phyloP scores from a whole-genome alignment of 2,797 vertebrate genomes.

The Helicolenus hilgendorfi region DNA sequence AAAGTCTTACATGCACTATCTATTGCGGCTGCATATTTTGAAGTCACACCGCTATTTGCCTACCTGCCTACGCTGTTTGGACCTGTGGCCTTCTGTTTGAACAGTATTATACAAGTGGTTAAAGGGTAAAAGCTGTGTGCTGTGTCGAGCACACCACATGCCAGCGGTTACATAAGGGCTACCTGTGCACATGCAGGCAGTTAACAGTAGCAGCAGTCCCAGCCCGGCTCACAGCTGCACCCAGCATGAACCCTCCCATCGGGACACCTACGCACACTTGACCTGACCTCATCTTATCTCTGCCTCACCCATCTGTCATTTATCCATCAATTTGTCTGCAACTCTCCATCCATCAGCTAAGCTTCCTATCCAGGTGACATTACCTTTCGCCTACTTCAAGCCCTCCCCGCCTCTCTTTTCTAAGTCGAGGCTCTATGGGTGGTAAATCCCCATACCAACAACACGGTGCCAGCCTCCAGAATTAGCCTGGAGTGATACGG shows the following conservation, averaged over 20 bases:
- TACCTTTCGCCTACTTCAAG: constrained; percentile 28
- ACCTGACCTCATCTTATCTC: neutral
- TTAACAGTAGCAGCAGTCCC: constrained; percentile 10
- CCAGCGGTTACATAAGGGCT: constrained; percentile 71
- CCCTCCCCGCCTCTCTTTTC: neutral
- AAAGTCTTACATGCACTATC: neutral
- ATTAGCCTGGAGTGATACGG: constrained; percentile 57
- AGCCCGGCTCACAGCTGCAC: constrained; percentile 15
- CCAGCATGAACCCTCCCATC: constrained; percentile 16
- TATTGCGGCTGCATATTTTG: neutral
- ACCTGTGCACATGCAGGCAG: constrained; percentile 62
- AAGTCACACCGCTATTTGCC: constrained; percentile 63
- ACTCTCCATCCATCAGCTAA: neutral
- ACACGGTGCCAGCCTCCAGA: constrained; percentile 69
- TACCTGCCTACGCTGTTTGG: constrained; percentile 55
- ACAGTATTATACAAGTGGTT: constrained; percentile 74
- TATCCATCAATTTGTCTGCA: neutral
- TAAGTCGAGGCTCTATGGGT: constrained; percentile 11
- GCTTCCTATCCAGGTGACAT: neutral
- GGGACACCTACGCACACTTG: constrained; percentile 10
- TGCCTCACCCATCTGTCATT: constrained; percentile 7
- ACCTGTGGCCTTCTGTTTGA: constrained; percentile 62
- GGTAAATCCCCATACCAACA: constrained; percentile 71
- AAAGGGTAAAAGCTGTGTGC: constrained; percentile 70
- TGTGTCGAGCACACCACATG: constrained; percentile 49